phyloP scores from a whole-genome alignment of 2,888 invertebrate species.

The Poecilus cupreus region DNA sequence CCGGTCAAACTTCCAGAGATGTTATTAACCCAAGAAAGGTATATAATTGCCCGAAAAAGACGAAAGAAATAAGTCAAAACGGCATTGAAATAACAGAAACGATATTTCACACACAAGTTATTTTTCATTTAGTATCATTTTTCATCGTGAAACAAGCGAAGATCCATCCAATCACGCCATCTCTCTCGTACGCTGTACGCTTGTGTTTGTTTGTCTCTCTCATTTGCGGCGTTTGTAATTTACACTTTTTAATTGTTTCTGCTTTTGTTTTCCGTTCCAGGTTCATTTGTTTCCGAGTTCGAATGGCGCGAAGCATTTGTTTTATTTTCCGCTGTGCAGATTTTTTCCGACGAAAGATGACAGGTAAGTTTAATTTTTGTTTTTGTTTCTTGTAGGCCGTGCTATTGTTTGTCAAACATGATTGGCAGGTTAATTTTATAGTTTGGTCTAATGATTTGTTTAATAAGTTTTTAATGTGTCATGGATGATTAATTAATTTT shows the following conservation, averaged over 20 bases:
- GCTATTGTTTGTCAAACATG: conserved; percentile 40
- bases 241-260: conserved; percentile 72
- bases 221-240: conserved; percentile 69
- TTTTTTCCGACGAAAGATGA: conserved; percentile 44
- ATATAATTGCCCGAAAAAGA: conserved; percentile 68
- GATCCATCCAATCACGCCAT: conserved; percentile 43
- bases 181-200: conserved; percentile 13
- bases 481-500: conserved; percentile 11
- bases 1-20: conserved; percentile 39
- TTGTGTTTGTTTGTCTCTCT: conserved; percentile 35
- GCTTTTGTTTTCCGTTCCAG: conserved; percentile 66
- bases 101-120: conserved; percentile 70
- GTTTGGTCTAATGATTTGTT: conserved; percentile 43
- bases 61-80: conserved; percentile 67
- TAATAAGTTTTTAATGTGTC: conserved; percentile 42
- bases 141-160: conserved; percentile 68
- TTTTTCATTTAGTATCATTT: conserved; percentile 69
- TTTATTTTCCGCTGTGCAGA: conserved; percentile 1
- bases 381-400: conserved; percentile 24
- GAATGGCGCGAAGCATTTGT: conserved; percentile 28
- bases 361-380: conserved; percentile 45
- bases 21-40: conserved; percentile 68
- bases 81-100: conserved; percentile 67
- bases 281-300: conserved; percentile 58
- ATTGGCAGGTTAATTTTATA: conserved; percentile 53